A percentile compares a stretch with the other conserved stretches of the same genome.
Evolutionary conservation across 2,113 vertebrate genomes (phyloP).

Genomic region (Erythrolamprus reginae): DNA sequence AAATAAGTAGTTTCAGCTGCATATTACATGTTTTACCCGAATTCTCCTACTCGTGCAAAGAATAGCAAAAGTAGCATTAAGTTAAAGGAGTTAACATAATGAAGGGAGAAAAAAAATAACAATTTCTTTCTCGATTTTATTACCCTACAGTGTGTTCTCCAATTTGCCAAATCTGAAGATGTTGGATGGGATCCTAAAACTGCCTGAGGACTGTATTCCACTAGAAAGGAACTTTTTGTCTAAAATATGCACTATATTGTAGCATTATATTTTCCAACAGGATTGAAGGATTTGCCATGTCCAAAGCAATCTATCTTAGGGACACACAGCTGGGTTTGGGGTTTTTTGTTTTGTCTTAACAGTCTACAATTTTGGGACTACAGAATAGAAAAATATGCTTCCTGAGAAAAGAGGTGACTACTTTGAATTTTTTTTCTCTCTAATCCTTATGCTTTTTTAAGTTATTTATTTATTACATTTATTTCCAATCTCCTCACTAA

Average conservation of each 20-base stretch:
- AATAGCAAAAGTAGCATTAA: neutral
- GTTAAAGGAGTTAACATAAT: neutral
- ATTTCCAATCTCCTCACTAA: neutral
- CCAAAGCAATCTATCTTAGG: slow-evolving; percentile 2
- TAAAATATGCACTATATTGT: slow-evolving; percentile 80
- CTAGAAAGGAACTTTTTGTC: slow-evolving; percentile 62
- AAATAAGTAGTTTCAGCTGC: neutral
- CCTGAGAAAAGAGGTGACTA: neutral
- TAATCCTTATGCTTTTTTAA: neutral
- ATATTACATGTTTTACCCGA: neutral
- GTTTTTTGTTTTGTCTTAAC: neutral
- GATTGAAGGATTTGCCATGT: slow-evolving; percentile 3
- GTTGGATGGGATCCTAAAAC: slow-evolving; percentile 86
- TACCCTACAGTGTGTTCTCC: slow-evolving; percentile 80
- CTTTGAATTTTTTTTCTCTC: neutral
- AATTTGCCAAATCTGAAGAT: slow-evolving; percentile 91
- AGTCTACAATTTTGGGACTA: neutral
- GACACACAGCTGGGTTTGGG: neutral
- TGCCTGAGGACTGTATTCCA: slow-evolving; percentile 80
- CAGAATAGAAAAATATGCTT: neutral
- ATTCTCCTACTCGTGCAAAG: neutral
- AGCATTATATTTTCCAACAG: slow-evolving; percentile 35
- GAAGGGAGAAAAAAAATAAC: neutral
- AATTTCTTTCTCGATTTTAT: slow-evolving; percentile 23
- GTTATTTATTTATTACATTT: neutral